Evolutionary conservation across 2,888 invertebrate genomes (phyloP).

Genomic region (Phyto melanocephala): DNA sequence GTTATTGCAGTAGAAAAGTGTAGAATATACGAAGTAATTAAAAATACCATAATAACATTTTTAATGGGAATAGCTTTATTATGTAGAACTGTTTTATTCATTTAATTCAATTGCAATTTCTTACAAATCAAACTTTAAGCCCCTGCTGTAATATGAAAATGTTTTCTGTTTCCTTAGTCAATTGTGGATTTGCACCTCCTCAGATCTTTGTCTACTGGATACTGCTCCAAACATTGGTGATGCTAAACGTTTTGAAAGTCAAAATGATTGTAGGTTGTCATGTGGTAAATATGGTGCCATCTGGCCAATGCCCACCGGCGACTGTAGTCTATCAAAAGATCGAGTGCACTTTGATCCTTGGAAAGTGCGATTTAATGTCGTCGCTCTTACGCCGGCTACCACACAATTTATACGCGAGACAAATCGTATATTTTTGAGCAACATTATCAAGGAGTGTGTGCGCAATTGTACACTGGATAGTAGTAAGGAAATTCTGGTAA

Average conservation of each 20-base stretch:
- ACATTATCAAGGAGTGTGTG: conserved; percentile 82
- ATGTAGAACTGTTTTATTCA: too few species aligned
- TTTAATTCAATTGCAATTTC: conserved; percentile 2
- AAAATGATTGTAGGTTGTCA: conserved; percentile 84
- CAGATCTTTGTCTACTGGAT: conserved; percentile 71
- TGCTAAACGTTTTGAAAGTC: conserved; percentile 76
- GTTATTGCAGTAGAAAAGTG: too few species aligned
- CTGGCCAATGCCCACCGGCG: conserved; percentile 85
- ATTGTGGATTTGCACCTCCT: conserved; percentile 70
- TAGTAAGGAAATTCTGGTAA: conserved; percentile 81
- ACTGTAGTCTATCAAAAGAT: conserved; percentile 76
- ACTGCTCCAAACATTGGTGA: conserved; percentile 66
- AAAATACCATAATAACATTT: too few species aligned
- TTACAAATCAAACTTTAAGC: not conserved
- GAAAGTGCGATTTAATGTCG: conserved; percentile 80
- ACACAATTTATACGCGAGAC: conserved; percentile 81
- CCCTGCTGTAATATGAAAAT: too few species aligned
- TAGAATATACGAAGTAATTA: too few species aligned
- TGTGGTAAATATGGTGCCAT: conserved; percentile 85
- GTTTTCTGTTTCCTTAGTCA: too few species aligned
- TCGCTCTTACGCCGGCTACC: conserved; percentile 79
- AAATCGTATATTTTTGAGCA: conserved; percentile 81
- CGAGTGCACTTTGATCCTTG: conserved; percentile 82
- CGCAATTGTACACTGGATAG: conserved; percentile 79
- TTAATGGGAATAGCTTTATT: too few species aligned